phyloP scores from a whole-genome alignment of 2,888 invertebrate genomes.

The Cinara cedri region DNA sequence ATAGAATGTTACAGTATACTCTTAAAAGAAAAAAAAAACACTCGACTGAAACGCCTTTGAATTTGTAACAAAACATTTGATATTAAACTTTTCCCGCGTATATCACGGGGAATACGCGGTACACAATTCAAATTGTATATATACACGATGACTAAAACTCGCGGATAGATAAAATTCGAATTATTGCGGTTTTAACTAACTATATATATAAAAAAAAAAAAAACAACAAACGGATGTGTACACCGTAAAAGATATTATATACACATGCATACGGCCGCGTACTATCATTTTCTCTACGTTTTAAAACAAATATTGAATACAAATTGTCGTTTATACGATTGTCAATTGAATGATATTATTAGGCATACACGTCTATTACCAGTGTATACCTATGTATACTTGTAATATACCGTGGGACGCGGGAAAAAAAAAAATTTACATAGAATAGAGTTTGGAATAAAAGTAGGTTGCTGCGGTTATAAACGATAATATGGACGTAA shows the following conservation, averaged over 20 bases:
- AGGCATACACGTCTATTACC: too few species aligned
- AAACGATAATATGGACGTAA: conserved; percentile 7
- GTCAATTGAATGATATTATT: conserved; percentile 20
- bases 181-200: not conserved
- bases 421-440: conserved; percentile 31
- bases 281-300: not conserved
- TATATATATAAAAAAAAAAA: not conserved
- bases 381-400: too few species aligned
- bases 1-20: too few species aligned
- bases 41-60: too few species aligned
- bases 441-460: conserved; percentile 44
- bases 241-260: not conserved
- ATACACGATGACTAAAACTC: too few species aligned
- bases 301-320: conserved; percentile 45
- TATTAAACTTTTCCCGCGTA: too few species aligned
- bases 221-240: not conserved
- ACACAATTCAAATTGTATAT: too few species aligned
- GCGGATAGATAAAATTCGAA: not conserved
- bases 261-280: too few species aligned
- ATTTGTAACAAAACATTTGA: too few species aligned
- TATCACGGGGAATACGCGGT: too few species aligned
- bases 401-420: conserved; percentile 13
- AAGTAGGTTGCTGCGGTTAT: conserved; percentile 34
- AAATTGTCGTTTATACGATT: conserved; percentile 25
- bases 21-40: too few species aligned